Base-by-base conservation (phyloP, 1,140 invertebrate species). In the Aphidius gifuensis region DNA sequence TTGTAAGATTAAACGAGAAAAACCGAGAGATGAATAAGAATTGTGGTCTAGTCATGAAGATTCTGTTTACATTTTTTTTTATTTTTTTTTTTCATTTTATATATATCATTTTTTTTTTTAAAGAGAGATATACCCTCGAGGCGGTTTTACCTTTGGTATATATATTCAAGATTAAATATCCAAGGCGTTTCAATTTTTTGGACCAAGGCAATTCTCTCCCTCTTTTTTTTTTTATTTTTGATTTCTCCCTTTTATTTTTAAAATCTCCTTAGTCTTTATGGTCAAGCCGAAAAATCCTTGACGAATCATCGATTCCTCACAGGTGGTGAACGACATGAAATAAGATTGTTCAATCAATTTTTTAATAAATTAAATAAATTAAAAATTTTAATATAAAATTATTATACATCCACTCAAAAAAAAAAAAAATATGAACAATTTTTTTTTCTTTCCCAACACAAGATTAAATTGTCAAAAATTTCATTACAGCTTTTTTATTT, bases 111-210 rank as follows among this genome's bases (percentile, higher is more conserved):
- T 32, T 32, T 32, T 32, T 32, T 32, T 32, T 32, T 32, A 32
- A 32, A 32, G 23, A 32, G 53, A 11, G 40, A 55, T 55, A 43
- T 9, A 11, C 2, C 32, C 8, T n/a, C 53, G 38, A 38, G 16
- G 61, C 66, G 64, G 66, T 42, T 64, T 64, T 58, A 66, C 67
- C 71, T 73, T 67, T 68, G 62, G 61, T 62, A 62, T 46, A 69
- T 74, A 74, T 72, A 69, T 59, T 47, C 65, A 65, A 62, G 59
- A 67, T 65, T 66, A 60, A 60, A 68, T 66, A 64, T 57, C 9
- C 46, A 55, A 48, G 60, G 46, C 23, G 23, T 32, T 32, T 32
- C 23, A 32, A 32, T 32, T 32, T 32, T 32, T 32, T 32, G 23
- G 23, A 32, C 23, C 23, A 32, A 32, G 4, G 23, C 23, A 32